Conservation (phyloP, 2,113 vertebrate genomes). For the Callorhinus ursinus region DNA sequence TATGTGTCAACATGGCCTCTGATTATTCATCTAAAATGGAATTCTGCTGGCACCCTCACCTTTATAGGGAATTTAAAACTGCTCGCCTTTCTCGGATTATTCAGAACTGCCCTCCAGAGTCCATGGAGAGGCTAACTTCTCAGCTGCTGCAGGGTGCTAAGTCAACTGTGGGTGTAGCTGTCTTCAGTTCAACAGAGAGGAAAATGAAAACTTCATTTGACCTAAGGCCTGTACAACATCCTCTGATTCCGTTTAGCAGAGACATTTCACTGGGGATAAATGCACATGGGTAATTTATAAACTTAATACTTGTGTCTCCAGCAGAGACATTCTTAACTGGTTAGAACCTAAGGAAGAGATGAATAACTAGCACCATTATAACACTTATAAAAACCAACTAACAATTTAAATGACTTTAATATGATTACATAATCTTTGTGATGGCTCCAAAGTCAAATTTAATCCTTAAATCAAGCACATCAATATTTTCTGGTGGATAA, state of each 20-base stretch:
- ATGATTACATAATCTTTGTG: not conserved
- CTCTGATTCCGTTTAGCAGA: not conserved
- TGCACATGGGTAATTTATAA: slow-evolving; percentile 17
- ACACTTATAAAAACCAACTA: not conserved
- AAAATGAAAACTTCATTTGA: slow-evolving; percentile 60
- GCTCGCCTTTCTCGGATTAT: not conserved
- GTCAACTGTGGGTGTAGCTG: not conserved
- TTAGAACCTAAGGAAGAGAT: not conserved
- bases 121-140: not conserved
- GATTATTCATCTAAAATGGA: slow-evolving; percentile 15
- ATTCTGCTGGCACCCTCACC: not conserved
- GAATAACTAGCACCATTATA: not conserved
- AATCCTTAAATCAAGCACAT: slow-evolving; percentile 5
- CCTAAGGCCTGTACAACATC: slow-evolving; percentile 16
- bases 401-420: slow-evolving; percentile 8
- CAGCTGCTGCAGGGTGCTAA: not conserved
- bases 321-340: not conserved
- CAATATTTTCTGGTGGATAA: not conserved
- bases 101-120: not conserved
- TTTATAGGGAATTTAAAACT: not conserved
- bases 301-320: not conserved
- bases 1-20: not conserved
- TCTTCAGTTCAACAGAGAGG: slow-evolving; percentile 37
- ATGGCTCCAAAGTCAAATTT: not conserved
- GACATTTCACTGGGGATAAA: slow-evolving; percentile 4